Percentiles rank a stretch among this genome's conserved stretches.
phyloP scores from a whole-genome alignment of 1,140 invertebrate species.

The Caenorhabditis remanei region DNA sequence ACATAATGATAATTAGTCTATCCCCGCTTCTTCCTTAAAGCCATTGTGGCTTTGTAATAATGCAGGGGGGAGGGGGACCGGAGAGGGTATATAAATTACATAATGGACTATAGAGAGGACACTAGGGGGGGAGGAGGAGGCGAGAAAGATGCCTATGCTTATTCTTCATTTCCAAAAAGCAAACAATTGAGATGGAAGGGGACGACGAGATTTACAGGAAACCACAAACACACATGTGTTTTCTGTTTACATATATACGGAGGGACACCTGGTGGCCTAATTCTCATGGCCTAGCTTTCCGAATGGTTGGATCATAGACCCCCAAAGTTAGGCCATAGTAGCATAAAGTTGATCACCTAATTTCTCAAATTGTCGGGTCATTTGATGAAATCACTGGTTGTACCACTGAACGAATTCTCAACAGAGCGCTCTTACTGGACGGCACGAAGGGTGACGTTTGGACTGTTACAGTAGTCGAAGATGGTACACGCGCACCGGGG shows the following conservation, averaged over 20 bases:
- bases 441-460: conserved; percentile 1
- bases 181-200: conserved; percentile 6
- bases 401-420: no score
- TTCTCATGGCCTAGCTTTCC: no score
- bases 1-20: conserved; percentile 23
- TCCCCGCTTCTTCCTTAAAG: not conserved
- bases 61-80: not conserved
- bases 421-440: not conserved
- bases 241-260: not conserved
- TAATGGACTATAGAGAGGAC: not conserved
- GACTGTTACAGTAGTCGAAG: conserved; percentile 12
- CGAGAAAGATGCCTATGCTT: conserved; percentile 11
- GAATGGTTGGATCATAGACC: no score
- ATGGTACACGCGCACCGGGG: not conserved
- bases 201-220: conserved; percentile 37
- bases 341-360: no score
- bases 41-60: not conserved
- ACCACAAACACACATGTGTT: not conserved
- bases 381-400: no score
- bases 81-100: conserved; percentile 28
- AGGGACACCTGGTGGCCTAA: no score
- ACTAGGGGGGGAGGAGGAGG: not conserved
- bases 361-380: no score
- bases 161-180: conserved; percentile 9
- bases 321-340: no score